Evolutionary conservation across 2,797 vertebrate species (phyloP), one percentile per base, ranked within the genome.

Genomic region (Erethizon dorsatum): DNA sequence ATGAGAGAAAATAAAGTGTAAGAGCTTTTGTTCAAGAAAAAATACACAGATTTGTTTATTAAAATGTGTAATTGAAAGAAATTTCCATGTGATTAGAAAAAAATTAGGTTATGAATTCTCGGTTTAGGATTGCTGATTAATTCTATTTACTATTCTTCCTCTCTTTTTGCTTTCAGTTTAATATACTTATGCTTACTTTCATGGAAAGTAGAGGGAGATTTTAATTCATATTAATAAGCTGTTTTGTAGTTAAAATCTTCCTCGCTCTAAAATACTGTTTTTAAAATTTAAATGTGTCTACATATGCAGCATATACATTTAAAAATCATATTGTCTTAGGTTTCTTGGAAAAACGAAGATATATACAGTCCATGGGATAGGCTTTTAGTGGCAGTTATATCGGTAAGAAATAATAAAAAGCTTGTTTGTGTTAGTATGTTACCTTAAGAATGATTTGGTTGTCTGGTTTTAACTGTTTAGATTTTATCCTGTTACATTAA

Each of bases 331-430:
- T 94, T 61, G 50, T 91, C 28, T 75, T 98, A 99, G 99, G 97
- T 98, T 96, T 98, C 98, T 0, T 99, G 98, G 98, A 98, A 98
- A 92, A 97, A 98, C 94, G 96, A 97, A 26, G 97, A 97, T 4
- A 92, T 83, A 59, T 96, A 98, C 0, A 96, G 97, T 78, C 97
- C 98, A 0, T 98, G 98, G 98, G 98, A 98, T 95, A 97, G 98
- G 69, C 98, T 99, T 87, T 95, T 99, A 95, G 98, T 99, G n/a
- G 98, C 99, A 63, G 98, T 98, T 73, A 11, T 99, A 96, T 97
- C 97, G 97, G 99, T 99, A 98, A 99, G 99, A 73, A 7, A 33
- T 54, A 63, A 24, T 61, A 37, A 56, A 87, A 15, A 47, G 0
- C 41, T 63, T 84, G 56, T 57, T 24, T 82, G 31, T 78, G 37